Evolutionary conservation across 2,797 vertebrate species (phyloP), one percentile per base, ranked within the genome.

Genomic region (Thripadectes ignobilis): DNA sequence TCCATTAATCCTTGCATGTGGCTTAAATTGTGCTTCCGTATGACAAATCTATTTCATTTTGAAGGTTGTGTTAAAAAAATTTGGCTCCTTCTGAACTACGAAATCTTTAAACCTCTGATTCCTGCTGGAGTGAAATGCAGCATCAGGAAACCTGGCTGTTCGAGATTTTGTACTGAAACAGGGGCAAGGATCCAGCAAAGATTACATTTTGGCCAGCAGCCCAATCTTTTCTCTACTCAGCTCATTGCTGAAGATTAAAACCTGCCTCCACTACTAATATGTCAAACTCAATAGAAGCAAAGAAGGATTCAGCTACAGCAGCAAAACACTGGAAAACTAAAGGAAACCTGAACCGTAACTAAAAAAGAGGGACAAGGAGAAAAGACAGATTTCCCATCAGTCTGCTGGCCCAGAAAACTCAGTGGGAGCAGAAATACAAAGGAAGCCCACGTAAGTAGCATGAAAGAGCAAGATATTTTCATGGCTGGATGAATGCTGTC

Each of bases 201-300:
- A 68, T 75, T 55, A 51, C n/a, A 8, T 51, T 63, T 26, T 91
- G 86, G 95, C 89, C 66, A 75, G 38, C 14, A 81, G 89, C 67
- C 85, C 84, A 49, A 38, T 54, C 55, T 82, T 88, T 92, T 89
- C 89, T 93, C 85, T 68, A 36, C 66, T 82, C 69, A 85, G 89
- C 85, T 93, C 83, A 38, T 4, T 78, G 62, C 77, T 85, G 62
- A 94, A 87, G 93, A 82, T 51, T 69, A 95, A 94, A 95, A 84
- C 67, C 77, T 96, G 66, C 81, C 82, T 88, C 73, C 52, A 67
- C 81, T 63, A 62, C 43, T 68, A 66, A 61, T 84, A 73, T 27
- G 22, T 89, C 91, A 94, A 88, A 86, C 46, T 85, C 72, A 68
- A 61, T 5, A 57, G 91, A 86, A 88, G 75, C 51, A 93, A 80